Conservation (phyloP, 2,888 invertebrate species). For the Hypselothyrea guttata region DNA sequence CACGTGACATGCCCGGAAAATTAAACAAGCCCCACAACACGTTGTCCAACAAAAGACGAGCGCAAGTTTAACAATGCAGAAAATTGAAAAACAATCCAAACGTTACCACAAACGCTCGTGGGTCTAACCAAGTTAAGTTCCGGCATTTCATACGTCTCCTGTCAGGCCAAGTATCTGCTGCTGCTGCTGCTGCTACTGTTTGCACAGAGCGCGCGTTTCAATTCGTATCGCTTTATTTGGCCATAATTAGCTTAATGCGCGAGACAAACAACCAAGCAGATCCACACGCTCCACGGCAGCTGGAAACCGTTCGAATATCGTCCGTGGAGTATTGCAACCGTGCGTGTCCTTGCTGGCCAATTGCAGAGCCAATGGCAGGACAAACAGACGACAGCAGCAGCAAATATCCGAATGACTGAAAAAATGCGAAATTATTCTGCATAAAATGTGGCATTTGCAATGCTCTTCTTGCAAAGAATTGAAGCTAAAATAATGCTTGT, state of each 20-base stretch:
- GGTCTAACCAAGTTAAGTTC: constrained; percentile 58
- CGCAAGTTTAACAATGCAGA: constrained; percentile 80
- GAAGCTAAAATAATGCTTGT: too few species aligned
- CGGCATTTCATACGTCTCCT: constrained; percentile 43
- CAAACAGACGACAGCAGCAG: constrained; percentile 56
- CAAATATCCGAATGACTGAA: constrained; percentile 24
- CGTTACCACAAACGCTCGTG: constrained; percentile 44
- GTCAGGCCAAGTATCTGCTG: constrained; percentile 1
- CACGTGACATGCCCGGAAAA: constrained; percentile 72
- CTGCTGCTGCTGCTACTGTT: constrained; percentile 34
- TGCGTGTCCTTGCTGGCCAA: constrained; percentile 56
- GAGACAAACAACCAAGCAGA: constrained; percentile 63
- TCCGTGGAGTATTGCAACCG: constrained; percentile 7
- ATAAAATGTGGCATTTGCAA: too few species aligned
- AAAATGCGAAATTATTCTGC: constrained; percentile 32
- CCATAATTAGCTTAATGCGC: constrained; percentile 77
- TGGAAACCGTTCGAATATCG: constrained; percentile 6
- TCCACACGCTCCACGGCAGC: background rate
- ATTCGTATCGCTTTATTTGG: constrained; percentile 71
- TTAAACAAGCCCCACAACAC: constrained; percentile 61
- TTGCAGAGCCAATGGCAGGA: constrained; percentile 52
- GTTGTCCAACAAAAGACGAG: background rate
- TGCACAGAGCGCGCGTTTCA: constrained; percentile 54
- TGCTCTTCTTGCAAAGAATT: too few species aligned
- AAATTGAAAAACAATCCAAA: constrained; percentile 80